These are phyloP conservation scores for Botia almorhae DNA, from an alignment of 2,797 vertebrate species.

Conservation along the genomic window DNA sequence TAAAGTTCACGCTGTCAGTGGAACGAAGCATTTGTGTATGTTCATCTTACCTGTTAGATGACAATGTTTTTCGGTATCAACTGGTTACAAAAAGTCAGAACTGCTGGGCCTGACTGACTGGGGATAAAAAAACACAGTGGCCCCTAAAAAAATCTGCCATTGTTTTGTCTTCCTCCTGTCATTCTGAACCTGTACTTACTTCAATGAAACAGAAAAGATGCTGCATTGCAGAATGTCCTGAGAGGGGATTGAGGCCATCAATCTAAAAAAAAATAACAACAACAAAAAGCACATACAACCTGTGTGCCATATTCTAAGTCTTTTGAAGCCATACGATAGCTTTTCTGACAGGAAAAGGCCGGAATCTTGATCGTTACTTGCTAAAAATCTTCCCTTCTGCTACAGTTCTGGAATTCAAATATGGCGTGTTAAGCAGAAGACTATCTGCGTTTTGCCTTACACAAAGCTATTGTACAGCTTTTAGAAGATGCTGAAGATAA, in stretches of 20 bases:
- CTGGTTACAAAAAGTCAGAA: slow-evolving; percentile 6
- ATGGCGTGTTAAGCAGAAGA: neutral
- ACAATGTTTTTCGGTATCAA: slow-evolving; percentile 14
- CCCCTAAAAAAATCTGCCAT: neutral
- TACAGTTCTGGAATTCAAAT: neutral
- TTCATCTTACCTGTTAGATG: slow-evolving; percentile 27
- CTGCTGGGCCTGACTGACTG: neutral
- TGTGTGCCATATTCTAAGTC: too few relatives aligned
- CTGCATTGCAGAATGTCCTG: neutral
- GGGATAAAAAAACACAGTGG: neutral
- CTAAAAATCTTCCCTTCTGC: too few relatives aligned
- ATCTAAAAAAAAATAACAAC: neutral
- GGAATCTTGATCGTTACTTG: too few relatives aligned
- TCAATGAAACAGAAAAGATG: neutral
- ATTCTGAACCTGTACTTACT: neutral
- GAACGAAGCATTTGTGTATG: slow-evolving; percentile 15
- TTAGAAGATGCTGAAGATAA: too few relatives aligned
- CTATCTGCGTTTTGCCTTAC: too few relatives aligned
- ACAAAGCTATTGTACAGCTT: too few relatives aligned
- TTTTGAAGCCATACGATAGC: neutral
- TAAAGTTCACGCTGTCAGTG: slow-evolving; percentile 53
- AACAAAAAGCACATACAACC: neutral
- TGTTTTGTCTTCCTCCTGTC: neutral
- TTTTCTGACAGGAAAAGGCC: neutral
- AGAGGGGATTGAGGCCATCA: neutral